Percentiles rank a stretch among this genome's conserved stretches.
phyloP scores from a whole-genome alignment of 2,113 vertebrate species.

The Plecotus auritus region DNA sequence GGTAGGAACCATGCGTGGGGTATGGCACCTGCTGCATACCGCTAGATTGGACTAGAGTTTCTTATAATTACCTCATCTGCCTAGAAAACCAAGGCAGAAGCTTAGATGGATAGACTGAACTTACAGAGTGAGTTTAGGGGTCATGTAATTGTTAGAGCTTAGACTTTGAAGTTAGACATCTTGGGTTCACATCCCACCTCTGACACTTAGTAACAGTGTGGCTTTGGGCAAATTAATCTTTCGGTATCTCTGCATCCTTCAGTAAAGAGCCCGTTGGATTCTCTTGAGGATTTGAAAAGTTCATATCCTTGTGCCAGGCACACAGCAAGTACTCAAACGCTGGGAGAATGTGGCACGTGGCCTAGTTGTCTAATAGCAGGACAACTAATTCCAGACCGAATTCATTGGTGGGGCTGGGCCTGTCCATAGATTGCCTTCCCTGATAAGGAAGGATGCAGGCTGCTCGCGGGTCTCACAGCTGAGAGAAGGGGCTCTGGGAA shows the following conservation, averaged over 20 bases:
- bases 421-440: neutral
- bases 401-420: neutral
- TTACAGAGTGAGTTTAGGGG: neutral
- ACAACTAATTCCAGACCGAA: neutral
- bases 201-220: neutral
- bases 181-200: too few relatives aligned
- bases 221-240: neutral
- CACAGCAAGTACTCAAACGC: neutral
- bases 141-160: neutral
- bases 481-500: neutral
- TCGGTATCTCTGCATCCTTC: neutral
- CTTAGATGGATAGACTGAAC: neutral
- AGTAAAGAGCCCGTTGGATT: neutral
- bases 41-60: neutral
- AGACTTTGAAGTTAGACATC: neutral
- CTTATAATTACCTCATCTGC: neutral
- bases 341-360: neutral
- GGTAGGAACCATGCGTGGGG: neutral
- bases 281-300: neutral
- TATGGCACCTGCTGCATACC: neutral
- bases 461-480: neutral
- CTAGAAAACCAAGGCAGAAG: neutral
- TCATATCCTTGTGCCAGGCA: neutral
- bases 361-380: neutral
- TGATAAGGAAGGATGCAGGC: neutral